Evolutionary conservation across 2,797 vertebrate species (phyloP).

Genomic region (Phyllotis vaccarum): DNA sequence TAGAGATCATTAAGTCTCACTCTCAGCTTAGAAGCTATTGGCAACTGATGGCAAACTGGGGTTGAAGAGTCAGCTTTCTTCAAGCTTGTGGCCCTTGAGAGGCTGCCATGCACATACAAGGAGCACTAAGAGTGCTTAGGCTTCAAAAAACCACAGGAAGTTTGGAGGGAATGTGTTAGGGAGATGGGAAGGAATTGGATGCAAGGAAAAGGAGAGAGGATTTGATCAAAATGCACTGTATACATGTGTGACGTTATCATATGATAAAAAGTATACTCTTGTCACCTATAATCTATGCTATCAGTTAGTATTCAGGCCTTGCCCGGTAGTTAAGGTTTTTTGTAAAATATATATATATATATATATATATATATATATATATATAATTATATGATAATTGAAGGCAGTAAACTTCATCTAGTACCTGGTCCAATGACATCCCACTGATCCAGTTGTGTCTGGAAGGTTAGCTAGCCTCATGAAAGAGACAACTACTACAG

Average conservation of each 20-base stretch:
- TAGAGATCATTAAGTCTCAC: background rate
- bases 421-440: background rate
- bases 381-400: background rate
- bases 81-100: background rate
- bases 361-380: too few species aligned
- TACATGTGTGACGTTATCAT: background rate
- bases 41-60: background rate
- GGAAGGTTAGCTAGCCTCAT: background rate
- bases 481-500: background rate
- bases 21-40: background rate
- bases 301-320: background rate
- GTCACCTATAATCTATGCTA: background rate
- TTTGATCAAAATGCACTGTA: background rate
- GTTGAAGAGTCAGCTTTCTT: background rate
- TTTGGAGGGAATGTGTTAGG: background rate
- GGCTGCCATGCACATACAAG: background rate
- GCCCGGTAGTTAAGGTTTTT: constrained; percentile 4
- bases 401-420: background rate
- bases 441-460: background rate
- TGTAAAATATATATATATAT: too few species aligned
- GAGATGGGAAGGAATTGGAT: background rate
- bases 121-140: background rate
- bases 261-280: background rate
- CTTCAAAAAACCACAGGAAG: background rate
- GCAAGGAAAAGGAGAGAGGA: background rate